Evolutionary conservation across 2,888 invertebrate genomes (phyloP).

Genomic region (Epinotia ramella): DNA sequence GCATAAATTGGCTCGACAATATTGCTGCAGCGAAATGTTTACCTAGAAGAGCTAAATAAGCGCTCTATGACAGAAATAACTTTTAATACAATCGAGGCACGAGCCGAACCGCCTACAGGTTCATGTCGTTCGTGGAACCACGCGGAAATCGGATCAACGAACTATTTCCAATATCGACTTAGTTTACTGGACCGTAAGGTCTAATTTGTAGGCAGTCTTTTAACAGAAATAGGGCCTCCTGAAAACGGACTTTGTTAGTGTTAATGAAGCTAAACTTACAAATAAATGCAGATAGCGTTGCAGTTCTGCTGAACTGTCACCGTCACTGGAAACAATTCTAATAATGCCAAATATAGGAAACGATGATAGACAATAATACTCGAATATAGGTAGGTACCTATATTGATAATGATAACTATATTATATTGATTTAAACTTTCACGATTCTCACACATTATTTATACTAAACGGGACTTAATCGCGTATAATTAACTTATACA

Average conservation of each 20-base stretch:
- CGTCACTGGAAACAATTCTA: neutral
- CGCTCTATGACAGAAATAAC: conserved; percentile 12
- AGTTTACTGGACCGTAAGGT: neutral
- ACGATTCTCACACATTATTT: no score
- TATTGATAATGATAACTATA: no score
- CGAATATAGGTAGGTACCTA: no score
- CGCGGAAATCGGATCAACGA: neutral
- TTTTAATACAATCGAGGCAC: conserved; percentile 22
- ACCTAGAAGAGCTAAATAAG: neutral
- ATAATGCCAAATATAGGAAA: neutral
- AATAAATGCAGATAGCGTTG: neutral
- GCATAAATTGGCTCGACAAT: neutral
- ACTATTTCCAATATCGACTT: neutral
- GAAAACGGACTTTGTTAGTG: neutral
- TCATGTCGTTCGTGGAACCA: neutral
- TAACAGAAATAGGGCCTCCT: neutral
- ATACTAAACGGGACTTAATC: no score
- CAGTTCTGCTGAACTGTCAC: neutral
- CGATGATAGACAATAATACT: neutral
- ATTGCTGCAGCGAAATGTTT: neutral
- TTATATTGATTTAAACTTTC: no score
- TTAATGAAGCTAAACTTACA: neutral
- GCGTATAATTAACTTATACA: no score
- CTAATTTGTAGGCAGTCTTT: neutral
- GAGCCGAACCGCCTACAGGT: neutral